A percentile compares a stretch with the other conserved stretches of the same genome.
Evolutionary conservation across 2,113 vertebrate species (phyloP).

Genomic region (Chaetops frenatus): DNA sequence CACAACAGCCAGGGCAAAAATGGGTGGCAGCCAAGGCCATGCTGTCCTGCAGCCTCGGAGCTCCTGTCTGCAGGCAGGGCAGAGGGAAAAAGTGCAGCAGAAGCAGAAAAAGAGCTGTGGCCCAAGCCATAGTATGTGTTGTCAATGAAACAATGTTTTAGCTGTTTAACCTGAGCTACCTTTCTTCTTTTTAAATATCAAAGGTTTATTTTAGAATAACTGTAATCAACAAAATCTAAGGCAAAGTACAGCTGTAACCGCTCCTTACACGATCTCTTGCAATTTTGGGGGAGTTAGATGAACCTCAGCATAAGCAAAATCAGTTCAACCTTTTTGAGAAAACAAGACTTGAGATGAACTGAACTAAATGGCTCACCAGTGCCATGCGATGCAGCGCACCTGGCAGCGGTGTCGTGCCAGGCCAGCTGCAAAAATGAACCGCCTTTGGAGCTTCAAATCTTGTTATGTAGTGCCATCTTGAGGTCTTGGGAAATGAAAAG

Average conservation of each 20-base stretch:
- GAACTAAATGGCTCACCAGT: background rate
- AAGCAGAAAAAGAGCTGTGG: background rate
- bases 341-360: background rate
- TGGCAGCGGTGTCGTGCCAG: background rate
- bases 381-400: rapidly evolving
- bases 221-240: background rate
- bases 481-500: background rate
- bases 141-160: background rate
- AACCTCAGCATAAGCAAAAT: background rate
- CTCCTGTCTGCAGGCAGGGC: background rate
- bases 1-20: background rate
- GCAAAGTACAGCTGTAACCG: background rate
- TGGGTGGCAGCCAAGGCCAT: rapidly evolving
- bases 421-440: background rate
- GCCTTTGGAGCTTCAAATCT: background rate
- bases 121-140: rapidly evolving
- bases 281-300: background rate
- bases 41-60: background rate
- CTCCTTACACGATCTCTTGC: background rate
- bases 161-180: background rate
- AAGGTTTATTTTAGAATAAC: background rate
- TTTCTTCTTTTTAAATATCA: background rate
- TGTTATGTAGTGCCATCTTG: conserved; percentile 54
- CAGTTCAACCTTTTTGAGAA: background rate
- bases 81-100: background rate